phyloP scores from a whole-genome alignment of 1,140 invertebrate genomes.

The Pseudomyrmex gracilis region DNA sequence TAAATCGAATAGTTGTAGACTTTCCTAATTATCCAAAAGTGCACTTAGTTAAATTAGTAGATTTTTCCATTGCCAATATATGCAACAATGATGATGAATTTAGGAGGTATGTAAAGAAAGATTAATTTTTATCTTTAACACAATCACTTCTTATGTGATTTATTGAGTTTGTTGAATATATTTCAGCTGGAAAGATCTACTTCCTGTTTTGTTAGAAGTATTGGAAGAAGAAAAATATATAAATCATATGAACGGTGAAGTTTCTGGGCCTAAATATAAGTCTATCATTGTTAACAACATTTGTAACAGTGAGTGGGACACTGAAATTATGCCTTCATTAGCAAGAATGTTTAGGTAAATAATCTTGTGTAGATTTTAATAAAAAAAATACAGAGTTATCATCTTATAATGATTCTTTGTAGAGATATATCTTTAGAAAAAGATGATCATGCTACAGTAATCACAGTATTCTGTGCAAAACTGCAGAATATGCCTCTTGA shows the following conservation, averaged over 20 bases:
- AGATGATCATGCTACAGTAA: conserved; percentile 80
- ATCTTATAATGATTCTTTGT: conserved; percentile 45
- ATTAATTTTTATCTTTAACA: not conserved
- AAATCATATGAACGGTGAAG: conserved; percentile 78
- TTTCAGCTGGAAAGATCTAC: conserved; percentile 85
- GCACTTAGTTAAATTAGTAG: conserved; percentile 77
- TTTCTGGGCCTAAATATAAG: conserved; percentile 84
- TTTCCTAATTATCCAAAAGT: conserved; percentile 75
- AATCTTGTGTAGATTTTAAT: not conserved
- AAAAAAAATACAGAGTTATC: conserved; percentile 3
- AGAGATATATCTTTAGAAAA: conserved; percentile 82
- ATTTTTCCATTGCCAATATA: conserved; percentile 79
- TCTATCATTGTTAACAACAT: conserved; percentile 82
- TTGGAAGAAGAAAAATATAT: conserved; percentile 83
- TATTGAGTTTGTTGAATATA: conserved; percentile 24
- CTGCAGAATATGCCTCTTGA: conserved; percentile 76
- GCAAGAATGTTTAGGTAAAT: conserved; percentile 85
- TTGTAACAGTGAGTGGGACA: conserved; percentile 80
- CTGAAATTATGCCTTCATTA: conserved; percentile 80
- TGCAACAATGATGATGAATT: conserved; percentile 76
- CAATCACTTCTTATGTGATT: not conserved
- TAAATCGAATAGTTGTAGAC: conserved; percentile 77
- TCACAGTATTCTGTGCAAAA: conserved; percentile 80
- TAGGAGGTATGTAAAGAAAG: conserved; percentile 70
- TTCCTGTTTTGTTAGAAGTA: conserved; percentile 83